Base-by-base conservation (phyloP, 2,113 vertebrate genomes). In the Monarcha castaneiventris region DNA sequence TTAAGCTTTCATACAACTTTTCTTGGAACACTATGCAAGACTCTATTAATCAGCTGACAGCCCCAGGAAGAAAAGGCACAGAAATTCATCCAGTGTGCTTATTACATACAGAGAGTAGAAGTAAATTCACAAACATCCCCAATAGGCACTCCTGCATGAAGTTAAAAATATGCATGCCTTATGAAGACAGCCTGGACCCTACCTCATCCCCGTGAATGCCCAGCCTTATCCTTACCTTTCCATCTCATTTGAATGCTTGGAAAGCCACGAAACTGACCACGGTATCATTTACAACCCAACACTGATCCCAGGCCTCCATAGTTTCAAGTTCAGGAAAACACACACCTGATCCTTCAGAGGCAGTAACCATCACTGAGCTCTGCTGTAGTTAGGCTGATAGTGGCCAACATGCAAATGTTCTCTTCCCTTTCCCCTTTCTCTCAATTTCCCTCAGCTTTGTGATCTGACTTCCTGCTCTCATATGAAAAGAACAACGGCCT, bases 381-480 rank as follows among this genome's bases (percentile, higher is more conserved):
- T 68, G 23, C 63, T 0, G 0, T 0, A 26, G 39, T 7, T 4
- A 61, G 26, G 23, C 54, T 69, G 54, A 54, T 77, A 49, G 51
- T 3, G 11, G 25, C 84, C 43, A 35, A 66, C 71, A 46, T 5
- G 46, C 23, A 54, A 84, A 62, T 3, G 27, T 13, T 75, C 29
- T 63, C 63, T 84, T 91, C 92, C 90, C 85, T 95, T 94, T 89
- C 96, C 89, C 90, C 86, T 89, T 90, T 74, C 74, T 94, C 79
- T 90, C 55, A 64, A 91, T 92, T 71, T 90, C 88, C 85, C 85
- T 80, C 85, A 74, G 87, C 87, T 91, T 51, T 49, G 85, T 52
- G 85, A 83, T 35, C 75, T 85, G 87, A 95, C 96, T 96, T 97
- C 94, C 93, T 96, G 93, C 89, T 96, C 94, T 93, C 83, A 18